These are phyloP conservation scores for Plusia festucae DNA, from an alignment of 2,888 invertebrate genomes.

Conservation along the genomic window DNA sequence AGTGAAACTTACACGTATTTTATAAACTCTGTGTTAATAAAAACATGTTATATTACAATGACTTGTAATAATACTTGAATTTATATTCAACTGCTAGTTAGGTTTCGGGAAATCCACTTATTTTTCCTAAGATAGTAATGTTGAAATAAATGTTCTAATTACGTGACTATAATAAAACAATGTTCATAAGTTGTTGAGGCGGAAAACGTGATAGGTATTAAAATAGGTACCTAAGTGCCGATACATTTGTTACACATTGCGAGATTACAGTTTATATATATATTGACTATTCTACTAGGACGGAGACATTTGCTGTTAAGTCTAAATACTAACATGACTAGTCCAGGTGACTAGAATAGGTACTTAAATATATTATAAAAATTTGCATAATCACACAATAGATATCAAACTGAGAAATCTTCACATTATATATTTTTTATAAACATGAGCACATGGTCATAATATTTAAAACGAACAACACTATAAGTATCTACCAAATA, in stretches of 20 bases:
- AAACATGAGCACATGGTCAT: constrained; percentile 40
- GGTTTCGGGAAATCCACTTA: constrained; percentile 30
- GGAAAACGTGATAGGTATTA: constrained; percentile 59
- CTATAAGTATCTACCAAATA: constrained; percentile 38
- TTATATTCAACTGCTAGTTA: constrained; percentile 20
- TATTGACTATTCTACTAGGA: constrained; percentile 16
- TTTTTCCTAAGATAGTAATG: constrained; percentile 27
- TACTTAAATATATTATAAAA: constrained; percentile 47
- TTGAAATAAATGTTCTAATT: constrained; percentile 31
- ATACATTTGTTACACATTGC: constrained; percentile 46
- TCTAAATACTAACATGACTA: constrained; percentile 55
- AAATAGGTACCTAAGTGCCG: constrained; percentile 50
- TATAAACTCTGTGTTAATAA: constrained; percentile 38
- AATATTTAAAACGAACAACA: constrained; percentile 35
- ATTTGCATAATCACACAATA: constrained; percentile 61
- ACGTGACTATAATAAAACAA: constrained; percentile 43
- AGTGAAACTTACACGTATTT: constrained; percentile 47
- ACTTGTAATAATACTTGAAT: constrained; percentile 19
- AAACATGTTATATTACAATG: constrained; percentile 49
- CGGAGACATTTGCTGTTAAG: constrained; percentile 31
- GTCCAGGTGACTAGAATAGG: constrained; percentile 43
- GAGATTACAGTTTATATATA: constrained; percentile 11
- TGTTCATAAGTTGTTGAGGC: constrained; percentile 57
- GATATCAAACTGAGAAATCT: constrained; percentile 55
- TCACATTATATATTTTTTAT: constrained; percentile 46